Evolutionary conservation across 2,888 invertebrate species (phyloP), one percentile per base, ranked within the genome.

Genomic region (Xylota segnis): DNA sequence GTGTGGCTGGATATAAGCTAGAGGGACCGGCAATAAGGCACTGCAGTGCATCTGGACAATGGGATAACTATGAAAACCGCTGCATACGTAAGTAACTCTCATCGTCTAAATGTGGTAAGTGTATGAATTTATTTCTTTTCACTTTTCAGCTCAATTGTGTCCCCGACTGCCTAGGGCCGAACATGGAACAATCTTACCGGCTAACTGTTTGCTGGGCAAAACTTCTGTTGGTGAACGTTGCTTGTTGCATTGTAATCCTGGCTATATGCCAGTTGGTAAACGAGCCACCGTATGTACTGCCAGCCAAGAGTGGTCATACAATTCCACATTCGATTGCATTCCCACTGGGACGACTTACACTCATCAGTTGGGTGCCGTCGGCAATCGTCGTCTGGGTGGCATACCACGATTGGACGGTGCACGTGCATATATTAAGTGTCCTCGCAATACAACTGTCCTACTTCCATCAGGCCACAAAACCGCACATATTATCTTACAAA

Each of bases 351-450:
- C 87, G 71, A 82, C 77, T 9, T 52, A 75, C 50, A 40, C 72
- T n/a, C 65, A 58, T 6, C 70, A 50, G 9, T n/a, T 63, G 23
- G 32, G 50, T 47, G 4, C 14, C 23, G 5, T 4, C 16, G 9
- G 3, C 14, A 27, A 34, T 34, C 56, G 74, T n/a, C 50, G 43
- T 16, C 16, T 61, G 14, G 68, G 50, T 29, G 29, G 50, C 10
- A 23, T 52, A 37, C 52, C 65, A 47, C 43, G 18, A 16, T 0
- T 54, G 14, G 76, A 92, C 82, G 90, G 91, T 65, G 92, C 93
- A 50, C 91, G 93, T 75, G 94, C 95, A 18, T 94, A 93, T 88
- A 95, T 96, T 83, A 94, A 93, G 88, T 96, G 95, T 89, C 95
- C 95, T 0, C 93, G 93, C 50, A 94, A 94, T 88, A 92, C 95